Evolutionary conservation across 2,888 invertebrate genomes (phyloP).

Genomic region (Drosophila meridionalis): DNA sequence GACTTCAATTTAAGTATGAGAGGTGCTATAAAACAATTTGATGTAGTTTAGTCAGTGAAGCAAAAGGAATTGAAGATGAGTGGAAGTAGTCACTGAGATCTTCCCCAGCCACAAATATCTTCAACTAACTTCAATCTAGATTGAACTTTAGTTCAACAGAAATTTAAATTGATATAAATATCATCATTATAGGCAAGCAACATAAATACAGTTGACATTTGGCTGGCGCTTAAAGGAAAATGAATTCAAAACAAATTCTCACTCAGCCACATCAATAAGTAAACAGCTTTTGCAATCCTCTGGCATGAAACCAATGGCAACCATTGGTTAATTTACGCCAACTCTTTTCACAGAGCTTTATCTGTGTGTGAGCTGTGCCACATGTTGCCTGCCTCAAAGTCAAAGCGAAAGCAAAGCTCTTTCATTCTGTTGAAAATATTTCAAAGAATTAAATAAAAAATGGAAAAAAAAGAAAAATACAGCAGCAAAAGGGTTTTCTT

Average conservation of each 20-base stretch:
- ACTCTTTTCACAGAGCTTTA: conserved; percentile 9
- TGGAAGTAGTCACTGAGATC: too few species aligned
- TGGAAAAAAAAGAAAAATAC: not conserved
- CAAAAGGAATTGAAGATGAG: not conserved
- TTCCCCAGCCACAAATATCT: too few species aligned
- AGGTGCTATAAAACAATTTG: conserved; percentile 28
- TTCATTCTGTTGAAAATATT: conserved; percentile 30
- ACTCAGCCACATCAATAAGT: not conserved
- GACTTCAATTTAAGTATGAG: conserved; percentile 56
- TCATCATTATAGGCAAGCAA: not conserved
- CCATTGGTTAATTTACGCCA: conserved; percentile 14
- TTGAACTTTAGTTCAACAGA: not conserved
- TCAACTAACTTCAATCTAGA: too few species aligned
- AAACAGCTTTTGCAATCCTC: not conserved
- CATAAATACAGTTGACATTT: not conserved
- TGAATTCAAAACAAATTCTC: not conserved
- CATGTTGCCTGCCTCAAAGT: conserved; percentile 38
- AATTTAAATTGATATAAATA: not conserved
- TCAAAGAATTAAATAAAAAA: conserved; percentile 20
- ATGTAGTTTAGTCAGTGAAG: not conserved
- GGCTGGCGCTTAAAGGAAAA: not conserved
- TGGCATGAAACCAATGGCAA: not conserved
- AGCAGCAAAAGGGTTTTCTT: conserved; percentile 38
- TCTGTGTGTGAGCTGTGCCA: conserved; percentile 34
- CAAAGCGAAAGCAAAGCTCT: conserved; percentile 28